Evolutionary conservation across 1,140 invertebrate species (phyloP).

Genomic region (Drosophila miranda): DNA sequence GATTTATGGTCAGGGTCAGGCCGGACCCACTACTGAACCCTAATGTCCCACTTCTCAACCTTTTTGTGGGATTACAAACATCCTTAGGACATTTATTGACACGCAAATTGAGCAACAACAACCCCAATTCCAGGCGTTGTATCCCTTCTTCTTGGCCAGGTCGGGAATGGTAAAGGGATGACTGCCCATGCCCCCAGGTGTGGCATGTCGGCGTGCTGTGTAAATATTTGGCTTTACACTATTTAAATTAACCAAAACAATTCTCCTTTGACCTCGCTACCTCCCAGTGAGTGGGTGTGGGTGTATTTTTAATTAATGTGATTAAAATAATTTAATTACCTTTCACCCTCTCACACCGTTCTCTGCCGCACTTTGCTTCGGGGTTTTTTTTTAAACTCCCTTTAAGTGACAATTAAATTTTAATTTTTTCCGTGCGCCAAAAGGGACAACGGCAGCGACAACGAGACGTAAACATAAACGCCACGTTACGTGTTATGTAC

Average conservation of each 20-base stretch:
- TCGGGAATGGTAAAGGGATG: background rate
- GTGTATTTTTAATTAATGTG: conserved; percentile 70
- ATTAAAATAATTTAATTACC: conserved; percentile 77
- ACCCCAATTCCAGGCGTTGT: conserved; percentile 11
- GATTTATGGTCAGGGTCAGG: too few relatives aligned
- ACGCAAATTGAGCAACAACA: conserved; percentile 49
- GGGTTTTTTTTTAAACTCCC: conserved; percentile 43
- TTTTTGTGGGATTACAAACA: too few relatives aligned
- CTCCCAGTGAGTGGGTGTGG: conserved; percentile 7
- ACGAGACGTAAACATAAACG: conserved; percentile 71
- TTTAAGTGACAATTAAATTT: conserved; percentile 74
- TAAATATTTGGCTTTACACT: conserved; percentile 66
- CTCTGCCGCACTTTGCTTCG: conserved; percentile 10
- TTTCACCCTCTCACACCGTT: conserved; percentile 1
- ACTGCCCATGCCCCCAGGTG: conserved; percentile 43
- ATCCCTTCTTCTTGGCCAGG: conserved; percentile 4
- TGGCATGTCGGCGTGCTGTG: conserved; percentile 59
- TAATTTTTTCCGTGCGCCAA: conserved; percentile 52
- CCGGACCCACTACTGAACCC: too few relatives aligned
- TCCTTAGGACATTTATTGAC: conserved; percentile 51
- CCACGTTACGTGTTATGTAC: conserved; percentile 72
- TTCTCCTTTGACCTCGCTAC: background rate
- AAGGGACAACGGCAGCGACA: conserved; percentile 39
- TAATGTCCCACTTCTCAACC: too few relatives aligned
- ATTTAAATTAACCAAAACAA: conserved; percentile 69